A percentile compares a stretch with the other conserved stretches of the same genome.
These are phyloP conservation scores for Cyprinodon brontotheroides DNA, from an alignment of 2,113 vertebrate genomes.

Conservation along the genomic window DNA sequence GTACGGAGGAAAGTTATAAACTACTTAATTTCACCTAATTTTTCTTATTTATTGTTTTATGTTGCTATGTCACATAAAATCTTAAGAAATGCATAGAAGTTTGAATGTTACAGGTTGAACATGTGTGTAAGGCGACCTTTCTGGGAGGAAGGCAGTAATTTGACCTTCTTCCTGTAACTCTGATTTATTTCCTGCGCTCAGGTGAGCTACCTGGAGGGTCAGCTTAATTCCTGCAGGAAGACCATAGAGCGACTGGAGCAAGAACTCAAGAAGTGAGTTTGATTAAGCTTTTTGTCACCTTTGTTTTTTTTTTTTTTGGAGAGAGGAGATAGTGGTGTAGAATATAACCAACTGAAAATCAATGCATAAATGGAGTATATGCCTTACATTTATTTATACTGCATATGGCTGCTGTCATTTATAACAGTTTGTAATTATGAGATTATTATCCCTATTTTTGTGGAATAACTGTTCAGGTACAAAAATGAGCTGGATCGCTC, in stretches of 20 bases:
- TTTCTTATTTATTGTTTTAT: neutral
- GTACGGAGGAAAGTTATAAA: neutral
- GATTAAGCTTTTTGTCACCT: neutral
- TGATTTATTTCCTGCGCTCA: conserved; percentile 17
- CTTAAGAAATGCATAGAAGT: neutral
- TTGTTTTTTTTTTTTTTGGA: neutral
- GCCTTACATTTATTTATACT: too few species aligned
- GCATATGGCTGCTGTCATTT: too few species aligned
- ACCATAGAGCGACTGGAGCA: conserved; percentile 88
- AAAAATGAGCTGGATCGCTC: conserved; percentile 88
- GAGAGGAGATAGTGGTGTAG: too few species aligned
- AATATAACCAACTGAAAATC: too few species aligned
- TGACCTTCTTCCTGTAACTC: neutral
- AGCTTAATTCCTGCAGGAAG: conserved; percentile 87
- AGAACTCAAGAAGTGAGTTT: conserved; percentile 88
- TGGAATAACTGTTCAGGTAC: conserved; percentile 73
- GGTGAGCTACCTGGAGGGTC: conserved; percentile 88
- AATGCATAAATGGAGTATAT: too few species aligned
- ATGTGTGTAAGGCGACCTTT: neutral
- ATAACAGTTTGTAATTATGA: too few species aligned
- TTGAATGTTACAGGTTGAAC: neutral
- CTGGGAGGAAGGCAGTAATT: neutral
- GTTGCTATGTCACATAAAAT: neutral
- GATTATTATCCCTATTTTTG: neutral
- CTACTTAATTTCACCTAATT: neutral